phyloP scores from a whole-genome alignment of 1,140 invertebrate species.

The Aphaenogaster ashmeadi region DNA sequence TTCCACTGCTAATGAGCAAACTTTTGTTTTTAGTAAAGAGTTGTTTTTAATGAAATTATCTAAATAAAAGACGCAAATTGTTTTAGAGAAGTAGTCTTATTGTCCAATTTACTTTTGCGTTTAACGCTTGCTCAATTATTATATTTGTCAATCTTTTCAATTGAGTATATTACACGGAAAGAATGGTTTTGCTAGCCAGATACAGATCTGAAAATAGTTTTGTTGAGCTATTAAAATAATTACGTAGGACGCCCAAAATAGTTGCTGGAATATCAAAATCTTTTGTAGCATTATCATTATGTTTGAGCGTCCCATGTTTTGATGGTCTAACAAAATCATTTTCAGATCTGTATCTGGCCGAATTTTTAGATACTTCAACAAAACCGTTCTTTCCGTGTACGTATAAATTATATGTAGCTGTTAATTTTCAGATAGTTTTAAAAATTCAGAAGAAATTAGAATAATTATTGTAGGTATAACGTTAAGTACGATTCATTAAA shows the following conservation, averaged over 20 bases:
- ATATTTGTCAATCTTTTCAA: neutral
- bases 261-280: too few relatives aligned
- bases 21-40: slow-evolving; percentile 26
- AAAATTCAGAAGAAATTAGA: neutral
- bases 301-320: too few relatives aligned
- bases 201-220: too few relatives aligned
- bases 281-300: too few relatives aligned
- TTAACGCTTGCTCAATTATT: neutral
- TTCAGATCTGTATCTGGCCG: too few relatives aligned
- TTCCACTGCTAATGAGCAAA: slow-evolving; percentile 39
- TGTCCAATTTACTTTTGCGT: neutral
- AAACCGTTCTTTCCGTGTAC: too few relatives aligned
- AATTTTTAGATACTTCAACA: too few relatives aligned
- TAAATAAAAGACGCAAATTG: neutral
- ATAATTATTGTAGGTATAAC: neutral
- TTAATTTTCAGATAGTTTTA: neutral
- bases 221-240: too few relatives aligned
- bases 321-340: too few relatives aligned
- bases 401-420: neutral
- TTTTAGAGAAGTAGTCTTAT: neutral
- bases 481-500: neutral
- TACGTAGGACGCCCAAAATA: too few relatives aligned
- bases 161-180: neutral
- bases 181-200: too few relatives aligned
- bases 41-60: slow-evolving; percentile 20